Evolutionary conservation across 1,140 invertebrate genomes (phyloP).

Genomic region (Ectropis grisescens): DNA sequence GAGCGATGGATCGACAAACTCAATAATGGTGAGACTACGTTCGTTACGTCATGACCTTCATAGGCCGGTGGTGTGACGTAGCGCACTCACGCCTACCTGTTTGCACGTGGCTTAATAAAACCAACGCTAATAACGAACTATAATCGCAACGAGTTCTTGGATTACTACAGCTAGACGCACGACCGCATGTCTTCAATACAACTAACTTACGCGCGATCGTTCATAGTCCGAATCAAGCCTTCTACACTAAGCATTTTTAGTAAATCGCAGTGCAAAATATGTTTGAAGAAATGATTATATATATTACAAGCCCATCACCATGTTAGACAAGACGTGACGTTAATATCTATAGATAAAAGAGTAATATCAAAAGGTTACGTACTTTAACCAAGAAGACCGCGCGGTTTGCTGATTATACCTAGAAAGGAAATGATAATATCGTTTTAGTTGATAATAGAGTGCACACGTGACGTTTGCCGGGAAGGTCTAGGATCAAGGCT

Average conservation of each 20-base stretch:
- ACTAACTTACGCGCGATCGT: too few species aligned
- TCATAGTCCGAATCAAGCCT: too few species aligned
- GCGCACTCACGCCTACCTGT: constrained; percentile 35
- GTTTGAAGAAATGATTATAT: too few species aligned
- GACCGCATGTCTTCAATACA: too few species aligned
- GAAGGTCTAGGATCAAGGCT: constrained; percentile 50
- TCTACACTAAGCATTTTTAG: too few species aligned
- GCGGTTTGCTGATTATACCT: constrained; percentile 65
- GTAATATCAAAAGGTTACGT: constrained; percentile 39
- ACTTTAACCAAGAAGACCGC: constrained; percentile 59
- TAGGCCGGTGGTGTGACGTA: constrained; percentile 42
- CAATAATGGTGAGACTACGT: constrained; percentile 35
- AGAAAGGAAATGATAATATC: constrained; percentile 57
- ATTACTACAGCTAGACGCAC: too few species aligned
- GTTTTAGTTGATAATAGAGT: constrained; percentile 32
- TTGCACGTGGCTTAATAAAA: constrained; percentile 36
- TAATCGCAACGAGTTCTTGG: too few species aligned
- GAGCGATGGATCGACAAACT: constrained; percentile 42
- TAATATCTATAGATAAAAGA: constrained; percentile 22
- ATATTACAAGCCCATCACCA: too few species aligned
- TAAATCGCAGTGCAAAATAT: too few species aligned
- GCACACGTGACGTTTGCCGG: constrained; percentile 21
- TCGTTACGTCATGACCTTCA: constrained; percentile 59
- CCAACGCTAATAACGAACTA: constrained; percentile 11
- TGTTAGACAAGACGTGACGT: too few species aligned